Evolutionary conservation across 2,888 invertebrate species (phyloP).

Genomic region (Phaonia tiefii): DNA sequence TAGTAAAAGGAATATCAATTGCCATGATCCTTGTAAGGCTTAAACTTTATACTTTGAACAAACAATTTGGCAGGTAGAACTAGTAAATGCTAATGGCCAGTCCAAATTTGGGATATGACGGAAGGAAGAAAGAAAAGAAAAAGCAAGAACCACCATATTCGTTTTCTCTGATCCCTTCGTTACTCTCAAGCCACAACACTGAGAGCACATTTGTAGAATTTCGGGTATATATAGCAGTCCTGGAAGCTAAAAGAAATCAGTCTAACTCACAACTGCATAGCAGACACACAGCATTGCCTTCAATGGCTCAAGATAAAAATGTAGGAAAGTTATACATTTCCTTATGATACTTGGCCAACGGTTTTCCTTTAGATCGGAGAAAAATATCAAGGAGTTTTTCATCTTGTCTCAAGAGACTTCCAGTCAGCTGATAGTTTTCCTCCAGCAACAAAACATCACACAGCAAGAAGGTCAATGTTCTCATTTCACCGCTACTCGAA

Average conservation of each 20-base stretch:
- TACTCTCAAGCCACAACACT: no score
- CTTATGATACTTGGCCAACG: neutral
- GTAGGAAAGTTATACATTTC: neutral
- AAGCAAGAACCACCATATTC: conserved; percentile 1
- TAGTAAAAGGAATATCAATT: no score
- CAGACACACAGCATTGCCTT: neutral
- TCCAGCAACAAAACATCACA: neutral
- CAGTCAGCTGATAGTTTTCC: neutral
- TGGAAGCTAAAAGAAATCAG: conserved; percentile 13
- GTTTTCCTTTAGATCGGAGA: no score
- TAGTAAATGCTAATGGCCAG: conserved; percentile 4
- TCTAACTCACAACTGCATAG: conserved; percentile 43
- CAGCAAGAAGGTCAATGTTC: neutral
- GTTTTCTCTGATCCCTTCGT: no score
- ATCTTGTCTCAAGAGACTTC: neutral
- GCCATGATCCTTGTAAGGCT: no score
- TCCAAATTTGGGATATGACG: conserved; percentile 3
- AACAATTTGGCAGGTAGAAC: no score
- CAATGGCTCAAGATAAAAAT: neutral
- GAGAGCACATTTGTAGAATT: no score
- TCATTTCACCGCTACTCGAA: neutral
- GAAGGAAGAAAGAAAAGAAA: neutral
- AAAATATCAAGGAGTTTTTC: conserved; percentile 13
- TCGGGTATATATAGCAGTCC: conserved; percentile 32
- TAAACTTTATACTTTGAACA: no score